Base-by-base conservation (phyloP, 2,888 invertebrate species). In the Phengaris alcon region DNA sequence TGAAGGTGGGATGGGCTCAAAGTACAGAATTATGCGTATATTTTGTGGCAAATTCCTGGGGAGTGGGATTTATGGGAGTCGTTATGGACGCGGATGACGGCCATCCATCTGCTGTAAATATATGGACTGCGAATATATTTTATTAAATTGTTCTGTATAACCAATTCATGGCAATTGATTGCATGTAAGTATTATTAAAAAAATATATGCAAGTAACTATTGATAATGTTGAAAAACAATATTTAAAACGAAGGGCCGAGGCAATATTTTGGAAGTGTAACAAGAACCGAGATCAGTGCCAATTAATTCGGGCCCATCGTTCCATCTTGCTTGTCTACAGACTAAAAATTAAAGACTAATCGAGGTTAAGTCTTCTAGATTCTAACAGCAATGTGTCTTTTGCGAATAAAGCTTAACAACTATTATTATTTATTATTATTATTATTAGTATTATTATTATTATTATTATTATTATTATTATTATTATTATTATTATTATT, bases 11-110 rank as follows among this genome's bases (percentile, higher is more conserved):
- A 48, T 46, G 15, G 59, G 22, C 7, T 15, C 59, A 48, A 69
- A 48, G 46, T 48, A 69, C 69, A 48, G n/a, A 69, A 69, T 69
- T 69, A 69, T 69, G 69, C 69, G 69, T 69, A 69, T 48, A 48
- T 69, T 69, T 69, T 69, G 69, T 48, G 69, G 69, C 46, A 13
- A 48, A 69, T 69, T 69, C 48, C 48, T n/a, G 69, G 69, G 68
- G 48, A 48, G 69, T 48, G 69, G 48, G 48, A 69, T 69, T 69
- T 46, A 69, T 69, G 48, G 48, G 9, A n/a, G 15, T 69, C 69
- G 48, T 69, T 69, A 69, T 46, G 69, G 46, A 46, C 48, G 69
- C 15, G 48, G 69, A 69, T 48, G 69, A 48, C 69, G 48, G 46
- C 69, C 69, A 69, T 69, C 46, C 46, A 69, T 69, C 69, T n/a